Conservation (phyloP, 2,113 vertebrate genomes). For the Thymallus thymallus region DNA sequence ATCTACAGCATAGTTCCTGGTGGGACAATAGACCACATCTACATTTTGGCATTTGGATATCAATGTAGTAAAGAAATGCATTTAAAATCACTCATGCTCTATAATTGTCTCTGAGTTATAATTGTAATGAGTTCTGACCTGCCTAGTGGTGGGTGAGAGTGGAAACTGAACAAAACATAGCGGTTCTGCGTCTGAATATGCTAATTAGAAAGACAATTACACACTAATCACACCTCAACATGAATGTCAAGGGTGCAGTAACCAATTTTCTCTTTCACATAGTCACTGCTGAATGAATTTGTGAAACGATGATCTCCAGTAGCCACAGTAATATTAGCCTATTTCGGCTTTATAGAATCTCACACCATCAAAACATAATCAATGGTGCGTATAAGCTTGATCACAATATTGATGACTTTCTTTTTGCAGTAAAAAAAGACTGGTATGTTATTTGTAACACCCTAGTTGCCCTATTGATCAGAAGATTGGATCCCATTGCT, state of each 20-base stretch:
- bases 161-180: slow-evolving; percentile 2
- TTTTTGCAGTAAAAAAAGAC: neutral
- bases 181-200: neutral
- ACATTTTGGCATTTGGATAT: slow-evolving; percentile 9
- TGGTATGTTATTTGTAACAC: neutral
- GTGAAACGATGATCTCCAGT: slow-evolving; percentile 34
- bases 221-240: slow-evolving; percentile 11
- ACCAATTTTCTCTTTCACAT: neutral
- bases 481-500: neutral
- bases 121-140: slow-evolving; percentile 5
- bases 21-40: slow-evolving; percentile 27
- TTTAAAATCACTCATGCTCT: slow-evolving; percentile 12
- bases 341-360: neutral
- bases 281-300: neutral
- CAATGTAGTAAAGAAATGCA: neutral
- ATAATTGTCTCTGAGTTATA: slow-evolving; percentile 1
- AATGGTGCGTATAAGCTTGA: neutral
- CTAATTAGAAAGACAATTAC: slow-evolving; percentile 21
- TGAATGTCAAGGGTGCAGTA: slow-evolving; percentile 23
- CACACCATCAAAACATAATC: neutral
- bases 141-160: neutral
- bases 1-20: slow-evolving; percentile 20
- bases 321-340: neutral
- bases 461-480: neutral
- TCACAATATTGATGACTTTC: neutral